Evolutionary conservation across 2,888 invertebrate species (phyloP), one percentile per base, ranked within the genome.

Genomic region (Leptothorax acervorum): DNA sequence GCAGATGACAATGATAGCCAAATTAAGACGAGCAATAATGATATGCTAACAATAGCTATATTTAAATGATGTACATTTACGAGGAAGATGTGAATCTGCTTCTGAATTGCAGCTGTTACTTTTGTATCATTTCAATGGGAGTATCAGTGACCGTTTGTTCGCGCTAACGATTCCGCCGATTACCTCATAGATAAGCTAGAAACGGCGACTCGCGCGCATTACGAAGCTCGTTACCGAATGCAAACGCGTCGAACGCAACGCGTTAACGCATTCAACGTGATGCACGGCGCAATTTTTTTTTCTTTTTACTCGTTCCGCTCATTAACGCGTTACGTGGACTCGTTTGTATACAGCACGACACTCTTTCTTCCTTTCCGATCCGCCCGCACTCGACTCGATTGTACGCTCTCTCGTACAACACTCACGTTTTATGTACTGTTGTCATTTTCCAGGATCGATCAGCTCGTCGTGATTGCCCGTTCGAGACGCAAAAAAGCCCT

Each of bases 361-460:
- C 9, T 18, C 11, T 60, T 23, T 48, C n/a, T 18, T 39, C 9
- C 18, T 42, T 18, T 23, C 31, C 15, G 3, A 9, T 23, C 23
- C 15, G 28, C 9, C 18, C 18, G 18, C 57, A 18, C 18, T 45
- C 31, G 63, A 51, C 63, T 35, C 35, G 39, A 60, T 71, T 60
- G 31, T 73, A 23, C 35, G 39, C 42, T 82, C 39, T 53, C 82
- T 60, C 53, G 4, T 23, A 23, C 23, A 23, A 23, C 23, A 23
- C 45, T 28, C 53, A 78, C 23, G 23, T 23, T 0, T 15, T 63
- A 45, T 12, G 12, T 28, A 45, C 63, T 45, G 12, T 70, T 74
- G 66, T 70, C 45, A 48, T 84, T 87, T 60, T 60, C n/a, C 76
- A 88, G 88, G 89, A 71, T 87, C 55, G 62, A 63, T 51, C 60